These are phyloP conservation scores for Philereme transversata DNA, from an alignment of 2,888 invertebrate species.

Conservation along the genomic window DNA sequence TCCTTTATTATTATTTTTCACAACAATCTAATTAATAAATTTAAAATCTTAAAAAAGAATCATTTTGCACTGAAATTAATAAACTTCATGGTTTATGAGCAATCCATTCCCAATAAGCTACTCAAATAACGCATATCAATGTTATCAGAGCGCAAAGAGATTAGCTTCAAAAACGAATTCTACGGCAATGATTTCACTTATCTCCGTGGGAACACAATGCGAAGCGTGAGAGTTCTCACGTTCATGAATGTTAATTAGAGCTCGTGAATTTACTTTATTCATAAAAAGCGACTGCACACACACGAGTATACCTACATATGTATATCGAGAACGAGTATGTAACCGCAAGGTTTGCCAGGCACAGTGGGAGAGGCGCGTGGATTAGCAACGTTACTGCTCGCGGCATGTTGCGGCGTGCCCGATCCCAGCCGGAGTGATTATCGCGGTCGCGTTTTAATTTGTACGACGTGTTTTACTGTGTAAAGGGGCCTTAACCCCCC, in stretches of 20 bases:
- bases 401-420: conserved; percentile 53
- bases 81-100: background rate
- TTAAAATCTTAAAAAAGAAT: background rate
- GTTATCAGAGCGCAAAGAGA: conserved; percentile 6
- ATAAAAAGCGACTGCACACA: conserved; percentile 20
- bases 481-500: conserved; percentile 46
- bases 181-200: conserved; percentile 5
- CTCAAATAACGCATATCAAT: conserved; percentile 5
- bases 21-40: too few relatives aligned
- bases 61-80: background rate
- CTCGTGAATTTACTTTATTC: conserved; percentile 15
- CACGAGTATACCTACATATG: conserved; percentile 8
- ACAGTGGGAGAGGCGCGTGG: conserved; percentile 34
- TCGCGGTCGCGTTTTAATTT: conserved; percentile 77
- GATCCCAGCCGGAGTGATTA: conserved; percentile 60
- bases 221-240: conserved; percentile 15
- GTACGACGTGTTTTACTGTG: conserved; percentile 68
- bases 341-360: conserved; percentile 47
- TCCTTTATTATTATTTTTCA: too few relatives aligned
- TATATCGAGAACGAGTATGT: conserved; percentile 11
- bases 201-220: conserved; percentile 18
- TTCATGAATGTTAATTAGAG: conserved; percentile 22
- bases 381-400: conserved; percentile 40
- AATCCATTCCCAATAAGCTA: background rate
- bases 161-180: background rate